Evolutionary conservation across 2,888 invertebrate species (phyloP), one percentile per base, ranked within the genome.

Genomic region (Dendrolimus houi): DNA sequence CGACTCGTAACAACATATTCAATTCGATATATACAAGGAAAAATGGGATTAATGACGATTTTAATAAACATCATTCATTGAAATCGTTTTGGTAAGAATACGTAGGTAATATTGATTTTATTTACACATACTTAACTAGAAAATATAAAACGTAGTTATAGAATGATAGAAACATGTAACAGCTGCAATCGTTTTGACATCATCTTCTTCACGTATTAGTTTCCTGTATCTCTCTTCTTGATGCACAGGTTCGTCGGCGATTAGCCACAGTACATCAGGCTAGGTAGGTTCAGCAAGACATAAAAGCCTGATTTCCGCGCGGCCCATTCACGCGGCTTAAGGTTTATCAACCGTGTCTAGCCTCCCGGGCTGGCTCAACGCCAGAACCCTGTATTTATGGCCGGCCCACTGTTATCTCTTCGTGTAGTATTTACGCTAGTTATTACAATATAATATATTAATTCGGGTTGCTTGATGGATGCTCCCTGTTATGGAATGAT

Each of bases 381-480:
- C 58, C 58, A 58, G 55, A 53, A 9, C 53, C 54, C 57, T 52
- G 55, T 56, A 55, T 58, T 58, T 58, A 58, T 52, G 54, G 41
- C 41, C 54, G 47, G 47, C 54, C 55, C 41, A 40, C 58, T 42
- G 55, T 55, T 58, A 58, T 58, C 58, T 58, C 17, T 9, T 9
- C 47, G 47, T 55, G 57, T 58, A 58, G 53, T 55, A 58, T 58
- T 58, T 40, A n/a, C 40, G 52, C 55, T 52, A 40, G 42, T 52
- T 47, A 47, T 47, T 47, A 47, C 47, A 47, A 47, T 47, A 47
- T 47, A 47, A 47, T 47, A 47, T 47, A 47, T 47, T 47, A 47
- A 47, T 47, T 2, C 47, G 9, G 47, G 47, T 29, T 47, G 47
- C 12, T 10, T 47, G 47, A 47, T 8, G 47, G 47, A 47, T 47